A percentile compares a stretch with the other conserved stretches of the same genome.
Conservation (phyloP, 2,797 vertebrate genomes). For the Meda fulgida region DNA sequence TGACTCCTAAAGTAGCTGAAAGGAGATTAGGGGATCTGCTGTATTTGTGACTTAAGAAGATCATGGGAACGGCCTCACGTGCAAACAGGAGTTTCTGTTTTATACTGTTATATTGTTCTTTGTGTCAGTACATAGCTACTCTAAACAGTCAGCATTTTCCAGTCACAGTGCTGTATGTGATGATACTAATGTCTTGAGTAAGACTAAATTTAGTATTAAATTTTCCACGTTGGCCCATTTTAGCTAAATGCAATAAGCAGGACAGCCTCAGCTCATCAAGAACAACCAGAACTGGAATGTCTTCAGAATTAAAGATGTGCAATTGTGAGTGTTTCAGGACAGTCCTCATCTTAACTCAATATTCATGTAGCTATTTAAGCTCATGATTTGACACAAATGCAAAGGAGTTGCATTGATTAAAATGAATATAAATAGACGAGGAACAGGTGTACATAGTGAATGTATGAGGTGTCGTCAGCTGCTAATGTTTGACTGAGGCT, state of each 20-base stretch:
- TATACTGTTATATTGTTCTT: not conserved
- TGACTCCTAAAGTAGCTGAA: constrained; percentile 63
- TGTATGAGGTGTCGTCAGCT: not conserved
- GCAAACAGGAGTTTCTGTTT: constrained; percentile 1
- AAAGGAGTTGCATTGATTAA: not conserved
- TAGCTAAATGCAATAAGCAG: not conserved
- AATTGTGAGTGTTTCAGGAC: not conserved
- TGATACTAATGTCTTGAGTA: not conserved
- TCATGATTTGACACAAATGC: not conserved
- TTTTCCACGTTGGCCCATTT: not conserved
- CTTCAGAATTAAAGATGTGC: not conserved
- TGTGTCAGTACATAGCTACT: not conserved
- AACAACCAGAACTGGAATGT: not conserved
- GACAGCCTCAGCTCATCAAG: not conserved
- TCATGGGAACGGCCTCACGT: constrained; percentile 41
- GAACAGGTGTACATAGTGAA: not conserved
- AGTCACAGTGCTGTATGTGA: not conserved
- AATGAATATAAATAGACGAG: not conserved
- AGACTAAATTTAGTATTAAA: not conserved
- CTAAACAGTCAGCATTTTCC: not conserved
- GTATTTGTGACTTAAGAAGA: constrained; percentile 62
- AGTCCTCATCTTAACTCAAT: not conserved
- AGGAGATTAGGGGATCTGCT: constrained; percentile 73
- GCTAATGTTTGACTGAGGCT: not conserved
- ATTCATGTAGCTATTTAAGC: not conserved